Conservation (phyloP, 1,140 invertebrate species). For the Lepidurus packardi region DNA sequence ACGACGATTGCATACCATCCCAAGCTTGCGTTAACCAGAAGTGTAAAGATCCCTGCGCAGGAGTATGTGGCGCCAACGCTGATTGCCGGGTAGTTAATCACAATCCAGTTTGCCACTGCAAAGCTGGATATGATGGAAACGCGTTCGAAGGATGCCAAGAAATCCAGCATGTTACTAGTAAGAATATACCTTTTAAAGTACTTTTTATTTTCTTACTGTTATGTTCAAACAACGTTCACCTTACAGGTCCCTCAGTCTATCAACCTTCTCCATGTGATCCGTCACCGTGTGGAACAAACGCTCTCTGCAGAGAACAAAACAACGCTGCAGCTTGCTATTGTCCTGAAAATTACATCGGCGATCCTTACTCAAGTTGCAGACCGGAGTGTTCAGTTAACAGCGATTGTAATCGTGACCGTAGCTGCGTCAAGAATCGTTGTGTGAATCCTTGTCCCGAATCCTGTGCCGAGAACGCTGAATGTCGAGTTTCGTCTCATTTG, state of each 20-base stretch:
- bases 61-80: constrained; percentile 65
- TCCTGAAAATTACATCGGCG: constrained; percentile 59
- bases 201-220: too few relatives aligned
- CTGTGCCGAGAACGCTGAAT: constrained; percentile 69
- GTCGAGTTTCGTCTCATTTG: constrained; percentile 63
- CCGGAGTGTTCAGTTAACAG: constrained; percentile 67
- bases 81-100: constrained; percentile 65
- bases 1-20: constrained; percentile 68
- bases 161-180: constrained; percentile 45
- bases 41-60: constrained; percentile 70
- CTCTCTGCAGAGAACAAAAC: constrained; percentile 61
- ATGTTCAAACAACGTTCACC: neutral
- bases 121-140: constrained; percentile 61
- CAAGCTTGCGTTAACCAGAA: constrained; percentile 67
- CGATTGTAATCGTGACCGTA: constrained; percentile 61
- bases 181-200: neutral
- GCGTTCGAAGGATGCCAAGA: constrained; percentile 61
- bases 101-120: constrained; percentile 65
- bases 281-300: constrained; percentile 70
- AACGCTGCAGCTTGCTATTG: constrained; percentile 33
- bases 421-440: constrained; percentile 70
- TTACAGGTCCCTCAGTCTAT: constrained; percentile 38
- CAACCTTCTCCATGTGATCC: constrained; percentile 64
- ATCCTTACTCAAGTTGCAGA: constrained; percentile 67
- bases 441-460: constrained; percentile 68